These are phyloP conservation scores for Empidonax alnorum DNA, from an alignment of 2,113 vertebrate genomes.

Conservation along the genomic window DNA sequence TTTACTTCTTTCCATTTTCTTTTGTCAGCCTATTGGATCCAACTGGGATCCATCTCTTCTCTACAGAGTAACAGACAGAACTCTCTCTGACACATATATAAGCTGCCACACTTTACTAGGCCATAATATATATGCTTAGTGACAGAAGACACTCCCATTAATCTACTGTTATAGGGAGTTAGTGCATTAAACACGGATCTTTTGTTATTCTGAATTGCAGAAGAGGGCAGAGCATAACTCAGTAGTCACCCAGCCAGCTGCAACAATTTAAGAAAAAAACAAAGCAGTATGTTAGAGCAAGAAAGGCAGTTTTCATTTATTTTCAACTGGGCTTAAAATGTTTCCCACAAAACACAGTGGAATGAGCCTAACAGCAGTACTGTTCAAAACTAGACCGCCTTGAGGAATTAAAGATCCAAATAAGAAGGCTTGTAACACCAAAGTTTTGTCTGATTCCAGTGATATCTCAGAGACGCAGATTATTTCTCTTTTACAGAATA, in stretches of 20 bases:
- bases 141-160: not conserved
- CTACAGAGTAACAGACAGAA: not conserved
- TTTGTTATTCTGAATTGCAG: not conserved
- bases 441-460: not conserved
- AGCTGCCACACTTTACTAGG: not conserved
- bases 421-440: not conserved
- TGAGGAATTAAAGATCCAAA: not conserved
- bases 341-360: slow-evolving; percentile 20
- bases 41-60: not conserved
- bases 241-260: not conserved
- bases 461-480: not conserved
- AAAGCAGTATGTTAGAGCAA: not conserved
- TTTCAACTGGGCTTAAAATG: not conserved
- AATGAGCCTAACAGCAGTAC: not conserved
- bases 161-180: not conserved
- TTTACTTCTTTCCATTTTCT: not conserved
- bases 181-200: not conserved
- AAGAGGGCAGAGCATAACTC: not conserved
- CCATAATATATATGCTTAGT: not conserved
- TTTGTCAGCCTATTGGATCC: not conserved
- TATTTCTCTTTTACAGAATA: not conserved
- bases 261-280: not conserved
- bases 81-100: not conserved
- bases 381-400: not conserved
- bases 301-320: slow-evolving; percentile 3